Percentiles rank a stretch among this genome's conserved stretches.
Evolutionary conservation across 2,113 vertebrate genomes (phyloP).

Genomic region (Chroicocephalus ridibundus): DNA sequence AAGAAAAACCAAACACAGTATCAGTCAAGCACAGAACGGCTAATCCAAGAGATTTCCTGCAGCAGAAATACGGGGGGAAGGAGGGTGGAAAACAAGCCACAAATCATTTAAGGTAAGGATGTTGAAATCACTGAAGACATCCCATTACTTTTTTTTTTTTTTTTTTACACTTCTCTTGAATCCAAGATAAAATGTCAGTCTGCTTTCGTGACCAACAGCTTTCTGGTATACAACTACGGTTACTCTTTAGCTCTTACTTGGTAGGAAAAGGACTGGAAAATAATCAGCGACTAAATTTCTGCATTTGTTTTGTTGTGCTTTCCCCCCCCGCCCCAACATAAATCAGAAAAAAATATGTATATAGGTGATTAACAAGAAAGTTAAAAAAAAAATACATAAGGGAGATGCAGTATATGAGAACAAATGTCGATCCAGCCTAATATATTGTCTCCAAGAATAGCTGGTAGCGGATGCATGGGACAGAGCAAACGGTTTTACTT

Average conservation of each 20-base stretch:
- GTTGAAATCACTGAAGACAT: background rate
- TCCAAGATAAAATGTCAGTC: background rate
- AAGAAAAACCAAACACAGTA: conserved; percentile 63
- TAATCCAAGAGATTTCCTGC: background rate
- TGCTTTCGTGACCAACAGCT: background rate
- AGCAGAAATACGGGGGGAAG: background rate
- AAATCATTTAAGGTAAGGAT: background rate
- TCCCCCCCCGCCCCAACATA: background rate
- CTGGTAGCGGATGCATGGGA: background rate
- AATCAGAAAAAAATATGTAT: background rate
- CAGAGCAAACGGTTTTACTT: background rate
- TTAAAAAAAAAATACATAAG: background rate
- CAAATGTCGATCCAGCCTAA: background rate
- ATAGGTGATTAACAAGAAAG: background rate
- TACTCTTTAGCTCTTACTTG: background rate
- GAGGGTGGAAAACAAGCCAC: background rate
- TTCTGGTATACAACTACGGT: background rate
- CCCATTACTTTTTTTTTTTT: background rate
- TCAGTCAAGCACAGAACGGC: conserved; percentile 37
- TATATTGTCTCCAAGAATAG: background rate
- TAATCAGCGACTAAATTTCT: background rate
- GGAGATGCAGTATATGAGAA: background rate
- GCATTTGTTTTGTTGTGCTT: background rate
- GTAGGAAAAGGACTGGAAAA: background rate
- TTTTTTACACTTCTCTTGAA: conserved; percentile 14